These are phyloP conservation scores for Natator depressus DNA, from an alignment of 2,113 vertebrate species.

Conservation along the genomic window DNA sequence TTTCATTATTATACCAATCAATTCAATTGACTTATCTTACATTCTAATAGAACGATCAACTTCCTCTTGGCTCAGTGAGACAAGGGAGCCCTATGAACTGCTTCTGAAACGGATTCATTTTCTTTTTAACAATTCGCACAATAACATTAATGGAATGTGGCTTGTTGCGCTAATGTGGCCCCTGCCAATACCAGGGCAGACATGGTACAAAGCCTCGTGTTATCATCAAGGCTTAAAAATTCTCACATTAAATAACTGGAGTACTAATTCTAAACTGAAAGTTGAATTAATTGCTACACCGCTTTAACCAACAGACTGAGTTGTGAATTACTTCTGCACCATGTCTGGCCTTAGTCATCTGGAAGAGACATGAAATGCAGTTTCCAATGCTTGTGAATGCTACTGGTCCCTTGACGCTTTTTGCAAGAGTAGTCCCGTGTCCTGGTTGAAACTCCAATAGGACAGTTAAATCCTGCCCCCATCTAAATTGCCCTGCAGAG, in stretches of 20 bases:
- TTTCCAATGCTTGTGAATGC: neutral
- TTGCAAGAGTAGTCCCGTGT: rapidly evolving
- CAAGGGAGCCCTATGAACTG: neutral
- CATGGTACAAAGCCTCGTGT: neutral
- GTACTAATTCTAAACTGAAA: conserved; percentile 20
- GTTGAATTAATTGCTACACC: no score
- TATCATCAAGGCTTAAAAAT: conserved; percentile 15
- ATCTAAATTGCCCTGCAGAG: neutral
- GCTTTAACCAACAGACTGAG: neutral
- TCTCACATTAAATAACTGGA: neutral
- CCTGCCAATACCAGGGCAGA: no score
- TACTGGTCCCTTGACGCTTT: neutral
- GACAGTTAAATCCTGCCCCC: neutral
- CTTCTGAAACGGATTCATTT: neutral
- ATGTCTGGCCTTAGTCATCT: rapidly evolving
- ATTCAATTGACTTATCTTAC: neutral
- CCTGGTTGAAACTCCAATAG: neutral
- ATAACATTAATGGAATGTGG: neutral
- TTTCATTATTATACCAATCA: neutral
- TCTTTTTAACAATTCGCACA: neutral
- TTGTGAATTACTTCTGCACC: neutral
- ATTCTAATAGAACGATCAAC: neutral
- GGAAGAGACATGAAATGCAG: neutral
- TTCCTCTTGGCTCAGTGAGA: neutral
- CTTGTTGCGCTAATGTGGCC: rapidly evolving